Evolutionary conservation across 2,888 invertebrate genomes (phyloP).

Genomic region (Dastarcus helophoroides): DNA sequence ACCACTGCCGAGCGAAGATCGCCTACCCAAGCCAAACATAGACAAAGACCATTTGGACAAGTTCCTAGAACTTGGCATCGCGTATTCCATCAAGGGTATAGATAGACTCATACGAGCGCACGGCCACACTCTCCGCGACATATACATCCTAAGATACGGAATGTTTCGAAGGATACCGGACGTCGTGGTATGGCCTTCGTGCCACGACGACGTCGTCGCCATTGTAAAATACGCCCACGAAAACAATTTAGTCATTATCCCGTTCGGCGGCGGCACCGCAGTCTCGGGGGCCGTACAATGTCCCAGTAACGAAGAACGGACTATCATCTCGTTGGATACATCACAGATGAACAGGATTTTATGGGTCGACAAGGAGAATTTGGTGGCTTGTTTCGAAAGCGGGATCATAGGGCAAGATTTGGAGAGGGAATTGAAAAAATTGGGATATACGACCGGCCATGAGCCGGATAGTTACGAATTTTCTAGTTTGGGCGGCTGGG

Average conservation of each 20-base stretch:
- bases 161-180: slow-evolving; percentile 81
- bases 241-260: slow-evolving; percentile 73
- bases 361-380: slow-evolving; percentile 82
- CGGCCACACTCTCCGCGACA: slow-evolving; percentile 88
- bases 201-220: slow-evolving; percentile 73
- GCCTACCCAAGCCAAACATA: slow-evolving; percentile 56
- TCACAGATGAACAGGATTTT: slow-evolving; percentile 92
- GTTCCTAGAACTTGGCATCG: slow-evolving; percentile 43
- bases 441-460: slow-evolving; percentile 85
- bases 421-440: slow-evolving; percentile 66
- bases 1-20: slow-evolving; percentile 41
- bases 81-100: slow-evolving; percentile 59
- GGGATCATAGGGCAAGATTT: slow-evolving; percentile 93
- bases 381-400: slow-evolving; percentile 72
- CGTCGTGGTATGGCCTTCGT: slow-evolving; percentile 82
- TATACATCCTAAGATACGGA: slow-evolving; percentile 64
- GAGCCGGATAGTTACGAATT: slow-evolving; percentile 99
- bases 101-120: slow-evolving; percentile 83
- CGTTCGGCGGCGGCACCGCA: slow-evolving; percentile 90
- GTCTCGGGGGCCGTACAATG: slow-evolving; percentile 83
- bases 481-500: slow-evolving; percentile 92
- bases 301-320: slow-evolving; percentile 62
- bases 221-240: slow-evolving; percentile 66
- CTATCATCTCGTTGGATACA: slow-evolving; percentile 85
- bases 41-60: slow-evolving; percentile 49